Evolutionary conservation across 2,797 vertebrate genomes (phyloP), one percentile per base, ranked within the genome.

Genomic region (Pseudotriccus pelzelni): DNA sequence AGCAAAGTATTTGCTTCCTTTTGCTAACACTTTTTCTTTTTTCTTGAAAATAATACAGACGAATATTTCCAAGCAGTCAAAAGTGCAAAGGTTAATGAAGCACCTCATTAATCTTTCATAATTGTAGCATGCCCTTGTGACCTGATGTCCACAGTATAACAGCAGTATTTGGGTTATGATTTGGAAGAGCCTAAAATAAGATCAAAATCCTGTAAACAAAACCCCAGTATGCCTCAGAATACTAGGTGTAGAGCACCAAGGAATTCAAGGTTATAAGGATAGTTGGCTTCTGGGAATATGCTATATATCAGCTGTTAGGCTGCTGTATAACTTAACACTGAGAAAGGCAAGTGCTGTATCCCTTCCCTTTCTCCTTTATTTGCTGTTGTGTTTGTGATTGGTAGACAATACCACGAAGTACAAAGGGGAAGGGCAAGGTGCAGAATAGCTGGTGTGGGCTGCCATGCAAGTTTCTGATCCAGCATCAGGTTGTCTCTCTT

Each of bases 1-100:
- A 64, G 6, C 23, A 32, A 91, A 68, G 39, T 53, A 70, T 63
- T 82, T 74, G 5, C 20, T 89, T 82, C 85, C 58, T 80, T 41
- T 84, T 37, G 84, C 34, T 81, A 55, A 73, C 64, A 62, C n/a
- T 22, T 28, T 24, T 47, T 34, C 3, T 14, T 14, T 43, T n/a
- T 69, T 68, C 22, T 86, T 84, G 77, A 82, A 95, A 89, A 67
- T 87, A 92, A 91, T 80, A 91, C 44, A 96, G 87, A 95, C 89
- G 56, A 80, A 68, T 41, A 79, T 76, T 97, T 94, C 68, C 9
- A 80, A 96, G 85, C 73, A 88, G 86, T 89, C 87, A 72, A 88
- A 97, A 96, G 84, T 86, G 66, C 85, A 96, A 96, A 98, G 96
- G 96, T 97, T 97, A 97, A 97, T 97, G 96, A 98, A 96, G 77